Percentiles rank a stretch among this genome's conserved stretches.
These are phyloP conservation scores for Mesoligia furuncula DNA, from an alignment of 2,888 invertebrate genomes.

Conservation along the genomic window DNA sequence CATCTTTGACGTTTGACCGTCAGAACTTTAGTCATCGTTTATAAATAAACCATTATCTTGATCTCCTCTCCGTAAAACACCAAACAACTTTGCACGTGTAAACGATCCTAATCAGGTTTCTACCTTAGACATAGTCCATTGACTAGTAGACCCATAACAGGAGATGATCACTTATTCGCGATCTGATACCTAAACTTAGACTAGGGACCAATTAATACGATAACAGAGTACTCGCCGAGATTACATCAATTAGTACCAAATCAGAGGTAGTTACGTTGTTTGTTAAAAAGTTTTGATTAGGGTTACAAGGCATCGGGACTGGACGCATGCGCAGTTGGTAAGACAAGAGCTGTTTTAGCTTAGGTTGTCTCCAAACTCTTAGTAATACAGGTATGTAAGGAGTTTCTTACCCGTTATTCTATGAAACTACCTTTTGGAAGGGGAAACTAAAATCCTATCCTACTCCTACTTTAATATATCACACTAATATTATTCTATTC, in stretches of 20 bases:
- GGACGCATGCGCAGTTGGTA: constrained; percentile 18
- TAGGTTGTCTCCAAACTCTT: neutral
- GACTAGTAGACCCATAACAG: constrained; percentile 35
- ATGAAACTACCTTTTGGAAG: neutral
- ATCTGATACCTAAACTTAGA: constrained; percentile 31
- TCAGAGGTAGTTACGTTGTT: constrained; percentile 24
- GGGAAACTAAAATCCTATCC: too few relatives aligned
- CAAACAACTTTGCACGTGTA: constrained; percentile 2
- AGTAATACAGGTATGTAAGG: neutral
- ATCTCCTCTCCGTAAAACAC: constrained; percentile 8
- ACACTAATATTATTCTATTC: too few relatives aligned
- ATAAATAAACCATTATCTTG: neutral
- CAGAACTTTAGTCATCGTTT: neutral
- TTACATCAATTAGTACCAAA: constrained; percentile 40
- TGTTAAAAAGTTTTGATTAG: constrained; percentile 37
- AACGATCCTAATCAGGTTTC: constrained; percentile 33
- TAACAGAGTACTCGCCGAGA: constrained; percentile 41
- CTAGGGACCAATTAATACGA: constrained; percentile 44
- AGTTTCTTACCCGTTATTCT: neutral
- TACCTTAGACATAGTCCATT: constrained; percentile 26
- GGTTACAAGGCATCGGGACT: neutral
- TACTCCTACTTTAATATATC: too few relatives aligned
- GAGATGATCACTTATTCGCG: constrained; percentile 42
- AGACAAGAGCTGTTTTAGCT: neutral
- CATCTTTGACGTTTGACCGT: too few relatives aligned